Evolutionary conservation across 1,140 invertebrate genomes (phyloP).

Genomic region (Nasonia longicornis): DNA sequence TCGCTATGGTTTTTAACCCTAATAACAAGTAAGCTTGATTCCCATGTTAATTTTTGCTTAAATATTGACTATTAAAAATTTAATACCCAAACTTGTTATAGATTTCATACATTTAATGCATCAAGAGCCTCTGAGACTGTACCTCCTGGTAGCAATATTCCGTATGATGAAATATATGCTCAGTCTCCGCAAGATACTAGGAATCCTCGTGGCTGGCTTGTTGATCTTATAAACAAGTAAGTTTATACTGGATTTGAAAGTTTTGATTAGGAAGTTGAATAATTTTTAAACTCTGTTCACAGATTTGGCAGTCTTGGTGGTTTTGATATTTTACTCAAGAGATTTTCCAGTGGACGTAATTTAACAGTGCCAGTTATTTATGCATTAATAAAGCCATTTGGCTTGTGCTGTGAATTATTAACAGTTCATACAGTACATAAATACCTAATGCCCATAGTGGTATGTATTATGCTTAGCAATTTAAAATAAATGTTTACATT

Average conservation of each 20-base stretch:
- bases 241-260: slow-evolving; percentile 48
- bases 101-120: slow-evolving; percentile 94
- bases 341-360: slow-evolving; percentile 83
- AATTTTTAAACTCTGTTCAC: slow-evolving; percentile 50
- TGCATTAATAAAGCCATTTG: slow-evolving; percentile 90
- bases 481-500: slow-evolving; percentile 13
- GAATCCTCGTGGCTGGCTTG: slow-evolving; percentile 90
- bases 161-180: slow-evolving; percentile 86
- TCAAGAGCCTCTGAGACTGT: slow-evolving; percentile 85
- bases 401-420: slow-evolving; percentile 91
- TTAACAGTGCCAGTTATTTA: slow-evolving; percentile 85
- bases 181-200: slow-evolving; percentile 81
- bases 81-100: slow-evolving; percentile 61
- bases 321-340: slow-evolving; percentile 88
- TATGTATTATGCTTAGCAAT: slow-evolving; percentile 67
- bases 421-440: slow-evolving; percentile 91
- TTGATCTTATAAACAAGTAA: slow-evolving; percentile 92
- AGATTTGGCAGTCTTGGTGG: slow-evolving; percentile 90
- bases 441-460: slow-evolving; percentile 93
- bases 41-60: neutral
- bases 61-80: neutral
- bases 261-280: slow-evolving; percentile 18
- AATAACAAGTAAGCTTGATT: slow-evolving; percentile 82
- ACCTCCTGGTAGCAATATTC: slow-evolving; percentile 72
- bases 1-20: slow-evolving; percentile 94